Conservation (phyloP, 2,113 vertebrate genomes). For the Salminus brasiliensis region DNA sequence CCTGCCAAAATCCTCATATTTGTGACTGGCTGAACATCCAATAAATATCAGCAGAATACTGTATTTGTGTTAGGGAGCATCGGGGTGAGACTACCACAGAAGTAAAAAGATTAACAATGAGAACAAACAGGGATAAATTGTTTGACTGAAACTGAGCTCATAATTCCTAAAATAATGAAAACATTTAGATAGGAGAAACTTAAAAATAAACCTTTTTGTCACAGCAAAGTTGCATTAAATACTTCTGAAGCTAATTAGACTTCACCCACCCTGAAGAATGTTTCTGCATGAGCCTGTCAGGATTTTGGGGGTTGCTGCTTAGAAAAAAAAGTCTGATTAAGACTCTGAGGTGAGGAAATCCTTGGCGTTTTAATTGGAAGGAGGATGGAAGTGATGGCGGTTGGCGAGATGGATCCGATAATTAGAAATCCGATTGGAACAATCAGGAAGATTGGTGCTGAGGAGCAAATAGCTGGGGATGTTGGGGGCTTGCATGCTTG, state of each 20-base stretch:
- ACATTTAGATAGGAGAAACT: not conserved
- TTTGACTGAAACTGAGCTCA: not conserved
- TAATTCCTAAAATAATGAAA: not conserved
- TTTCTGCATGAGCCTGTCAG: slow-evolving; percentile 42
- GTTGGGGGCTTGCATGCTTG: slow-evolving; percentile 22
- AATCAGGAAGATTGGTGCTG: slow-evolving; percentile 48
- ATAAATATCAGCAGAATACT: too few species aligned
- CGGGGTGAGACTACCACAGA: too few species aligned
- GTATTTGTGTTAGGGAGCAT: too few species aligned
- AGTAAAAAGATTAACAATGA: too few species aligned
- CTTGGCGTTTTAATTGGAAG: slow-evolving; percentile 58
- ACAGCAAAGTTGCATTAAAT: slow-evolving; percentile 44
- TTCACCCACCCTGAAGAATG: slow-evolving; percentile 21
- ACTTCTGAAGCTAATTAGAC: slow-evolving; percentile 48
- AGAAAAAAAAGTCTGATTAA: slow-evolving; percentile 58
- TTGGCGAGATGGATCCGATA: slow-evolving; percentile 54
- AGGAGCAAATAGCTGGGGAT: slow-evolving; percentile 44
- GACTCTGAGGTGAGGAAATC: slow-evolving; percentile 50
- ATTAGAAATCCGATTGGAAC: slow-evolving; percentile 59
- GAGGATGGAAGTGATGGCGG: slow-evolving; percentile 46
- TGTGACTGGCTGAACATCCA: too few species aligned
- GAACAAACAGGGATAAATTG: not conserved
- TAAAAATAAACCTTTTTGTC: not conserved
- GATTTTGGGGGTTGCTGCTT: slow-evolving; percentile 37
- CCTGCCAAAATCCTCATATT: too few species aligned